phyloP scores from a whole-genome alignment of 1,140 invertebrate species.

The Leptinotarsa lineolata region DNA sequence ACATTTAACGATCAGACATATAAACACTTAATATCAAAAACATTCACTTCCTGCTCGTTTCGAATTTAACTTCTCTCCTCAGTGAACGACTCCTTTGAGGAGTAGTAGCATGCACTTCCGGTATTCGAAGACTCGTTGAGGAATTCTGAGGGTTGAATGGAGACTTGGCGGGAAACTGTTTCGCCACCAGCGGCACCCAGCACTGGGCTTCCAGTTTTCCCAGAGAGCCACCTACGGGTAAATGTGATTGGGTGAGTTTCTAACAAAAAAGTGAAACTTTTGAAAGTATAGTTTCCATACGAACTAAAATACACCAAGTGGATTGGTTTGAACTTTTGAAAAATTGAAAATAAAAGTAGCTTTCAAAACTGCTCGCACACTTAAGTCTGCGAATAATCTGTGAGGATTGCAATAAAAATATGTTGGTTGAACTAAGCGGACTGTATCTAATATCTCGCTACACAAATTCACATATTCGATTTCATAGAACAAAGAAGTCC shows the following conservation, averaged over 20 bases:
- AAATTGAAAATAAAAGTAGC: no score
- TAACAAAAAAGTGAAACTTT: no score
- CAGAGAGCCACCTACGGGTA: slow-evolving; percentile 42
- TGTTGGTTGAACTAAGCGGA: no score
- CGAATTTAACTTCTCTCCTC: slow-evolving; percentile 51
- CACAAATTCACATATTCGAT: no score
- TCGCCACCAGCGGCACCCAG: slow-evolving; percentile 58
- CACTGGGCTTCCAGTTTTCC: slow-evolving; percentile 49
- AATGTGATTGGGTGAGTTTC: background rate
- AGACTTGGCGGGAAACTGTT: slow-evolving; percentile 57
- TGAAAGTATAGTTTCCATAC: no score
- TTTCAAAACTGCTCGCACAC: no score
- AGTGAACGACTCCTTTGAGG: slow-evolving; percentile 43
- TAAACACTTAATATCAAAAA: background rate
- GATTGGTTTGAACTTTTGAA: no score
- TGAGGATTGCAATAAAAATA: no score
- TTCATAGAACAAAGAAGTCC: no score
- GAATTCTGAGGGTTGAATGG: slow-evolving; percentile 53
- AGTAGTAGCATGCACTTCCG: slow-evolving; percentile 41
- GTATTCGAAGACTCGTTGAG: slow-evolving; percentile 41
- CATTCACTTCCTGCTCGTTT: slow-evolving; percentile 29
- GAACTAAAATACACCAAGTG: no score
- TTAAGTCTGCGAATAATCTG: no score
- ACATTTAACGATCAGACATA: background rate
- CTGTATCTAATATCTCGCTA: no score